phyloP scores from a whole-genome alignment of 1,140 invertebrate species.

The Dendrolimus punctatus region DNA sequence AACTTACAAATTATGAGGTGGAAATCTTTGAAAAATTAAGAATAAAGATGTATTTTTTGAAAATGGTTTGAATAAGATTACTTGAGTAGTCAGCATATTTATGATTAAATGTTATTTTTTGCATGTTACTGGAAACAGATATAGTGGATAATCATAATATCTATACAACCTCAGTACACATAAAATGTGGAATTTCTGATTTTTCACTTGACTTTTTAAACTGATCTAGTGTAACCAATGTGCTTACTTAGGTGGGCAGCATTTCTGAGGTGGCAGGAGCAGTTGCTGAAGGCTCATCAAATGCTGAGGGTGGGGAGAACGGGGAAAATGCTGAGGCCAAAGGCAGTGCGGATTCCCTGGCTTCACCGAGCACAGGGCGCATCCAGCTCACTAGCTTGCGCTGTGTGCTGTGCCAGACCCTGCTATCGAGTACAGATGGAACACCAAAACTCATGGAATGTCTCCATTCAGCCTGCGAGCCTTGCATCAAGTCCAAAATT shows the following conservation, averaged over 20 bases:
- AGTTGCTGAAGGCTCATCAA: conserved; percentile 1
- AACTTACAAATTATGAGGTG: too few relatives aligned
- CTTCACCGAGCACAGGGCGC: conserved; percentile 37
- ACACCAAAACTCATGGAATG: conserved; percentile 87
- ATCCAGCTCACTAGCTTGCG: conserved; percentile 30
- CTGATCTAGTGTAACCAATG: not conserved
- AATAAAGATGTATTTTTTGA: too few relatives aligned
- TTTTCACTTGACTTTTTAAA: not conserved
- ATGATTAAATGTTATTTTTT: too few relatives aligned
- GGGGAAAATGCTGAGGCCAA: conserved; percentile 17
- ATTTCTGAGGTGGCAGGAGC: conserved; percentile 14
- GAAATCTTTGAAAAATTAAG: too few relatives aligned
- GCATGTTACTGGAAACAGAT: too few relatives aligned
- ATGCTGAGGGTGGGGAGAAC: conserved; percentile 12
- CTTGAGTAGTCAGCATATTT: too few relatives aligned
- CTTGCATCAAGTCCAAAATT: conserved; percentile 83
- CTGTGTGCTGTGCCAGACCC: conserved; percentile 45
- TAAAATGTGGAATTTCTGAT: too few relatives aligned
- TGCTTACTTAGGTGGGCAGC: conserved; percentile 19
- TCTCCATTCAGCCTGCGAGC: conserved; percentile 86
- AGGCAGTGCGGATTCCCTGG: conserved; percentile 48
- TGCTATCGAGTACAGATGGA: conserved; percentile 42
- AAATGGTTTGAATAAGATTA: too few relatives aligned
- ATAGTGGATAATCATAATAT: too few relatives aligned
- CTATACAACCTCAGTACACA: too few relatives aligned